Evolutionary conservation across 2,797 vertebrate genomes (phyloP).

Genomic region (Chelonia mydas): DNA sequence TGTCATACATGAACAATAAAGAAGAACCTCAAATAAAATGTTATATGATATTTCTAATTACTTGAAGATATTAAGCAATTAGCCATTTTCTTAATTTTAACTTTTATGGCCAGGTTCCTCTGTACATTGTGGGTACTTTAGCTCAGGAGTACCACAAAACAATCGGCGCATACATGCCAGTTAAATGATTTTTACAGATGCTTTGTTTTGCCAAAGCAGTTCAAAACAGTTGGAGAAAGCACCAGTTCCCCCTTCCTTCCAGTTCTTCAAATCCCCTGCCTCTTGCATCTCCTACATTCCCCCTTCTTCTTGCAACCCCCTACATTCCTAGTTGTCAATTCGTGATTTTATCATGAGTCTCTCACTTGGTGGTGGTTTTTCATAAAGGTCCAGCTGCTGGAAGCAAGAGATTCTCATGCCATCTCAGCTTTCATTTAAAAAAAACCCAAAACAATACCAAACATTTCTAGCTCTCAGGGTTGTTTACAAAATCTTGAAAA

Average conservation of each 20-base stretch:
- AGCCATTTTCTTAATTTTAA: not conserved
- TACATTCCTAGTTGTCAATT: not conserved
- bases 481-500: not conserved
- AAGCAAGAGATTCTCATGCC: not conserved
- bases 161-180: not conserved
- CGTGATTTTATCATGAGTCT: not conserved
- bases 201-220: not conserved
- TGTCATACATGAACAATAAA: not conserved
- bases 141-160: not conserved
- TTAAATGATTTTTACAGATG: not conserved
- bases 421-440: not conserved
- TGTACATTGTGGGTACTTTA: not conserved
- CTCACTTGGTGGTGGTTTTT: not conserved
- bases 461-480: not conserved
- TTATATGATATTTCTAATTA: not conserved
- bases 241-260: not conserved
- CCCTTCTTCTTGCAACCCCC: not conserved
- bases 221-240: not conserved
- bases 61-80: not conserved
- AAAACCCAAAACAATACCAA: not conserved
- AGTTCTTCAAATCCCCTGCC: not conserved
- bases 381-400: not conserved
- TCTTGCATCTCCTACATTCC: not conserved
- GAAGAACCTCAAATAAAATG: not conserved
- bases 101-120: fast-evolving